Evolutionary conservation across 1,140 invertebrate species (phyloP).

Genomic region (Holcopasites calliopsidis): DNA sequence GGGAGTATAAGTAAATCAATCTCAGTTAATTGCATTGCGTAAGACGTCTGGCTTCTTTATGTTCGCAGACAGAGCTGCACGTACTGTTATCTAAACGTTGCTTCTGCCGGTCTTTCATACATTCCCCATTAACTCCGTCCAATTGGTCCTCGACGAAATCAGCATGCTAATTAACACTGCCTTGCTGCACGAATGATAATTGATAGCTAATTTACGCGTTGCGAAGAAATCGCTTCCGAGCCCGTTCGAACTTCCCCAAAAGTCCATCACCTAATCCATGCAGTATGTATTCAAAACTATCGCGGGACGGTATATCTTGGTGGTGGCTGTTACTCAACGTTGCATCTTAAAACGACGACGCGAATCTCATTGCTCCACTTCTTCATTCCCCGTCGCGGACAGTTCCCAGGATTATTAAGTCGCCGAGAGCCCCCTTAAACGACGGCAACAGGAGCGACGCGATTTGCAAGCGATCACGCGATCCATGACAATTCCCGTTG

Average conservation of each 20-base stretch:
- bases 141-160: background rate
- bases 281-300: background rate
- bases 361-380: slow-evolving; percentile 62
- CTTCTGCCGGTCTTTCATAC: background rate
- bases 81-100: background rate
- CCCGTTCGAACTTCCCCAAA: no score
- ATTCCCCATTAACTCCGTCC: background rate
- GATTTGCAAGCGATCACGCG: slow-evolving; percentile 27
- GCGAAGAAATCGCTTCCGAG: no score
- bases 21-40: slow-evolving; percentile 3
- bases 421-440: background rate
- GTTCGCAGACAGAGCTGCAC: background rate
- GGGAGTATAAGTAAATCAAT: slow-evolving; percentile 17
- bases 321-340: background rate
- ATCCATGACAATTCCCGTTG: slow-evolving; percentile 41
- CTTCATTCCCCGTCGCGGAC: slow-evolving; percentile 42
- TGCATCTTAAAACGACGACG: slow-evolving; percentile 16
- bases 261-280: no score
- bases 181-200: no score
- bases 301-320: no score
- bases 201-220: no score
- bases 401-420: slow-evolving; percentile 52
- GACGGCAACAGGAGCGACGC: background rate
- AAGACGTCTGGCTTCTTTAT: background rate
- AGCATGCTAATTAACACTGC: background rate